Percentiles rank a stretch among this genome's conserved stretches.
These are phyloP conservation scores for Brachionus manjavacas DNA, from an alignment of 1,140 invertebrate species.

Conservation along the genomic window DNA sequence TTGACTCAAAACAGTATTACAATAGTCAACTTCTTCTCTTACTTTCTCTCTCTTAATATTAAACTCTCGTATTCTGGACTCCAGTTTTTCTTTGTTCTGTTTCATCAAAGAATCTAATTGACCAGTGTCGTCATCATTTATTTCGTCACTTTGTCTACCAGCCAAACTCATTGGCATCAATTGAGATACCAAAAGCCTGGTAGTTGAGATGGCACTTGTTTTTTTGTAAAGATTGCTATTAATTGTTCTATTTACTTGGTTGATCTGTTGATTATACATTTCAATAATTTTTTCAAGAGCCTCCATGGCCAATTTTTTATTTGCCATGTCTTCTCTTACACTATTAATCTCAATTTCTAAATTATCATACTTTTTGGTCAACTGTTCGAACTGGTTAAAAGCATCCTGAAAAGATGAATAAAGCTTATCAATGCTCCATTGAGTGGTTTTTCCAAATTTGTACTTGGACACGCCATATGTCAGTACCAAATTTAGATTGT, in stretches of 20 bases:
- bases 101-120: slow-evolving; percentile 18
- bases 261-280: background rate
- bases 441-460: slow-evolving; percentile 32
- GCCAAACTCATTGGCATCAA: slow-evolving; percentile 20
- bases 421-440: slow-evolving; percentile 24
- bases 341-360: slow-evolving; percentile 9
- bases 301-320: slow-evolving; percentile 18
- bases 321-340: slow-evolving; percentile 1
- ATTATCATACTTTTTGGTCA: slow-evolving; percentile 29
- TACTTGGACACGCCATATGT: slow-evolving; percentile 28
- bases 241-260: background rate
- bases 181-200: slow-evolving; percentile 12
- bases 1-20: slow-evolving; percentile 5
- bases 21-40: slow-evolving; percentile 5
- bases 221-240: slow-evolving; percentile 24
- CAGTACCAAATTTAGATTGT: slow-evolving; percentile 28
- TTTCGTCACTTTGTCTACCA: background rate
- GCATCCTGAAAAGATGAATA: slow-evolving; percentile 28
- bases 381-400: background rate
- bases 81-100: slow-evolving; percentile 1
- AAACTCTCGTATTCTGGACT: background rate
- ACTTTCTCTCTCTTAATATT: slow-evolving; percentile 5
- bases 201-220: slow-evolving; percentile 23
- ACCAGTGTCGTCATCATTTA: background rate
- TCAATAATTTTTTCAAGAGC: slow-evolving; percentile 39